A percentile compares a stretch with the other conserved stretches of the same genome.
These are phyloP conservation scores for Macrotrachela quadricornifera DNA, from an alignment of 1,140 invertebrate genomes.

Conservation along the genomic window DNA sequence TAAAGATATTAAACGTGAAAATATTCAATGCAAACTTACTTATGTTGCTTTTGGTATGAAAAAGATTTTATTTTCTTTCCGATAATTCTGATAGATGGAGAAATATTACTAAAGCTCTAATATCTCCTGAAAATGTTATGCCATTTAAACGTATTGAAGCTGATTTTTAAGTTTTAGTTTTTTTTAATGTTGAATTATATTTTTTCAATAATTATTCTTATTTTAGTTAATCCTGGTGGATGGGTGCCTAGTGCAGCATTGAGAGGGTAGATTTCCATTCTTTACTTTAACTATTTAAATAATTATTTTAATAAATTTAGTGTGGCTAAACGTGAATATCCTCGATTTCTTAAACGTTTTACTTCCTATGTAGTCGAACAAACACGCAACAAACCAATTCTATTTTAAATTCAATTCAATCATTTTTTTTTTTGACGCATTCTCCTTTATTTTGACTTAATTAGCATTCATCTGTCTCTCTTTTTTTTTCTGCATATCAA, in stretches of 20 bases:
- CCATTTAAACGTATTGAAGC: too few species aligned
- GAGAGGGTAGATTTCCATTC: slow-evolving; percentile 25
- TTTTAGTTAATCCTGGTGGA: slow-evolving; percentile 46
- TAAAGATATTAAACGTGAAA: neutral
- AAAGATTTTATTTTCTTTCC: too few species aligned
- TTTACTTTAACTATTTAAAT: too few species aligned
- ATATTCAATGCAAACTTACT: slow-evolving; percentile 4
- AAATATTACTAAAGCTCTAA: too few species aligned
- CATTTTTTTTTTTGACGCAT: too few species aligned
- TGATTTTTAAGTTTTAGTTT: too few species aligned
- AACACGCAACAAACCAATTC: slow-evolving; percentile 65
- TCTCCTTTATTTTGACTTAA: too few species aligned
- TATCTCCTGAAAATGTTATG: too few species aligned
- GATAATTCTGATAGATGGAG: too few species aligned
- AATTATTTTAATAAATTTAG: slow-evolving; percentile 27
- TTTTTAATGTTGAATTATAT: too few species aligned
- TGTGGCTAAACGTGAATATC: slow-evolving; percentile 94
- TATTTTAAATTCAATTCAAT: slow-evolving; percentile 31
- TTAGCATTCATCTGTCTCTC: too few species aligned
- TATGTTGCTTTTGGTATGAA: slow-evolving; percentile 7
- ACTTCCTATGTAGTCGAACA: slow-evolving; percentile 81
- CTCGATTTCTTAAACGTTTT: slow-evolving; percentile 92
- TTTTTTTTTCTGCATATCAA: too few species aligned
- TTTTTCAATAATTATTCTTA: slow-evolving; percentile 27
- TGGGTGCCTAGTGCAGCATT: slow-evolving; percentile 70